A percentile compares a stretch with the other conserved stretches of the same genome.
Evolutionary conservation across 2,113 vertebrate genomes (phyloP).

Genomic region (Dermatemys mawii): DNA sequence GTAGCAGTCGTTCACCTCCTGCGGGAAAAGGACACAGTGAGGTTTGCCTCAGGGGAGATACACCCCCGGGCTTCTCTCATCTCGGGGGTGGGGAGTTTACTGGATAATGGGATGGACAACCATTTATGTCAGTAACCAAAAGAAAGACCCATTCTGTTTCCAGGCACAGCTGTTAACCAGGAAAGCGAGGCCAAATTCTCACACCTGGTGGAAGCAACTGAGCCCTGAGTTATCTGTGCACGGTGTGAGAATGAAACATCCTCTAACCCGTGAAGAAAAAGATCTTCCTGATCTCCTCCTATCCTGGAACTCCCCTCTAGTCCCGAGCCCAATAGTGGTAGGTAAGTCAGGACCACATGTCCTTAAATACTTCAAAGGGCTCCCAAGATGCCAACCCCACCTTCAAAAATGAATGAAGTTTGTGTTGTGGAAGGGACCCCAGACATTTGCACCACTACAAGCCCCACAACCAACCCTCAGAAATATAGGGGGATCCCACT

Average conservation of each 20-base stretch:
- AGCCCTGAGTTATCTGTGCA: rapidly evolving
- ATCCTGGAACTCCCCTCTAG: background rate
- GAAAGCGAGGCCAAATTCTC: background rate
- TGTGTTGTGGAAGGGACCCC: background rate
- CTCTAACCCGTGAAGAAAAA: background rate
- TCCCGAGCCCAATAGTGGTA: background rate
- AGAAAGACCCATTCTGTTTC: background rate
- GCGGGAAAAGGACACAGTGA: background rate
- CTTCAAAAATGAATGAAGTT: background rate
- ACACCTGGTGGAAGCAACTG: background rate
- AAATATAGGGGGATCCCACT: background rate
- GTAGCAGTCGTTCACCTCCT: conserved; percentile 94
- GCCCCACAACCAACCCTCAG: background rate
- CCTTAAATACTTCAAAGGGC: rapidly evolving
- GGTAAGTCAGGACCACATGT: background rate
- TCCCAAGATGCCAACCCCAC: rapidly evolving
- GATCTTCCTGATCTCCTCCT: background rate
- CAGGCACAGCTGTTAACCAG: rapidly evolving
- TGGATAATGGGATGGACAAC: rapidly evolving
- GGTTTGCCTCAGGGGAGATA: background rate
- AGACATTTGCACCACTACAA: background rate
- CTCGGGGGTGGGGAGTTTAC: background rate
- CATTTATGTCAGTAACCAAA: background rate
- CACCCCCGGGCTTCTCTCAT: background rate
- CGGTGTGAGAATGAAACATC: rapidly evolving